These are phyloP conservation scores for Eucriotettix oculatus DNA, from an alignment of 2,888 invertebrate species.

Conservation along the genomic window DNA sequence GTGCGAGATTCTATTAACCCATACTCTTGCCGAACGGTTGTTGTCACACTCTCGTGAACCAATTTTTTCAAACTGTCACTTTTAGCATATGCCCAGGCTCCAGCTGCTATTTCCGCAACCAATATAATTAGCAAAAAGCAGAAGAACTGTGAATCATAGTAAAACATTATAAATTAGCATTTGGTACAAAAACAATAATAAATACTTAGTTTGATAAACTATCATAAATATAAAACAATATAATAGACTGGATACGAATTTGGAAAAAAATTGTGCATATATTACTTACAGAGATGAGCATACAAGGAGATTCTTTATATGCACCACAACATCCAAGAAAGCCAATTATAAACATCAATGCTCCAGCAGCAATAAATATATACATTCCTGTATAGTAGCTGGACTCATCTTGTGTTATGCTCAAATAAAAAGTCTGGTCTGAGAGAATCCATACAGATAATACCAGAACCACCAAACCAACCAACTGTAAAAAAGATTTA, in stretches of 20 bases:
- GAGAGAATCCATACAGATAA: slow-evolving; percentile 62
- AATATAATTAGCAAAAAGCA: slow-evolving; percentile 58
- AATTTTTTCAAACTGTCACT: slow-evolving; percentile 46
- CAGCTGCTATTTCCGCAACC: slow-evolving; percentile 60
- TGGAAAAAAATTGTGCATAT: background rate
- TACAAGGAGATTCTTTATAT: slow-evolving; percentile 57
- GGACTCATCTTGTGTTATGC: slow-evolving; percentile 43
- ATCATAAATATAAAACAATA: background rate
- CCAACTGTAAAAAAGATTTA: slow-evolving; percentile 37
- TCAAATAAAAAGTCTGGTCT: slow-evolving; percentile 55
- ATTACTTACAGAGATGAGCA: slow-evolving; percentile 53
- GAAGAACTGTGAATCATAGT: slow-evolving; percentile 44
- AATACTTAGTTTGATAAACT: too few species aligned
- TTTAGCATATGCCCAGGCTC: slow-evolving; percentile 59
- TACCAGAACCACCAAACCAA: slow-evolving; percentile 50
- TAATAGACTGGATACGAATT: background rate
- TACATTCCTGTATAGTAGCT: slow-evolving; percentile 52
- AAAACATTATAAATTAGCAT: background rate
- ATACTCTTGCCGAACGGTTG: slow-evolving; percentile 47
- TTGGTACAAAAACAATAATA: too few species aligned
- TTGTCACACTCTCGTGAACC: slow-evolving; percentile 41
- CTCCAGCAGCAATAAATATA: slow-evolving; percentile 53
- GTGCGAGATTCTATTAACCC: slow-evolving; percentile 30
- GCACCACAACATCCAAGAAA: slow-evolving; percentile 76
- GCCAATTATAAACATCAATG: slow-evolving; percentile 54